These are phyloP conservation scores for Lordiphosa mommai DNA, from an alignment of 1,140 invertebrate species.

Conservation along the genomic window DNA sequence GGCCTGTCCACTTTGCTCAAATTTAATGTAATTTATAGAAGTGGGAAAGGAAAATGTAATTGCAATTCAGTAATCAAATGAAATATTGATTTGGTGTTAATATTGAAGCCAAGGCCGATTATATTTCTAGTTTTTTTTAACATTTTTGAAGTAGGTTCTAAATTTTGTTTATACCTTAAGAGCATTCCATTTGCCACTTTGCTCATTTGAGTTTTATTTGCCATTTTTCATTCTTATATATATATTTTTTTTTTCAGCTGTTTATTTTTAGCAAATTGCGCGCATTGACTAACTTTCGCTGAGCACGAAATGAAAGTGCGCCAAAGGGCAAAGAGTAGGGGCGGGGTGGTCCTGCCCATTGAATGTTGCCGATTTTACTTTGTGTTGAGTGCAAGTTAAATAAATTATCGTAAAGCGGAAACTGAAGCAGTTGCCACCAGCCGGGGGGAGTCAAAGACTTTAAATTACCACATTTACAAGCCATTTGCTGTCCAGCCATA, in stretches of 20 bases:
- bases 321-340: constrained; percentile 2
- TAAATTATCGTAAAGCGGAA: constrained; percentile 39
- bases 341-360: background rate
- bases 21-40: too few species aligned
- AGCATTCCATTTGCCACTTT: background rate
- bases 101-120: too few species aligned
- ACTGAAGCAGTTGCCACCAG: constrained; percentile 7
- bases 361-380: constrained; percentile 49
- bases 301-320: constrained; percentile 25
- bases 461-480: constrained; percentile 40
- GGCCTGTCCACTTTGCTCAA: too few species aligned
- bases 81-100: too few species aligned
- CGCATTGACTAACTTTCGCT: constrained; percentile 50
- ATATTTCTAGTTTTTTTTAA: too few species aligned
- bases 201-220: background rate
- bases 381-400: constrained; percentile 54
- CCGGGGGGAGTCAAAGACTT: constrained; percentile 17
- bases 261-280: constrained; percentile 59
- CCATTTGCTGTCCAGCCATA: constrained; percentile 29
- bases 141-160: too few species aligned
- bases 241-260: constrained; percentile 25
- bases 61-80: too few species aligned
- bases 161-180: too few species aligned
- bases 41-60: too few species aligned
- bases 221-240: constrained; percentile 11